Base-by-base conservation (phyloP, 2,797 vertebrate species). In the Tenualosa ilisha region DNA sequence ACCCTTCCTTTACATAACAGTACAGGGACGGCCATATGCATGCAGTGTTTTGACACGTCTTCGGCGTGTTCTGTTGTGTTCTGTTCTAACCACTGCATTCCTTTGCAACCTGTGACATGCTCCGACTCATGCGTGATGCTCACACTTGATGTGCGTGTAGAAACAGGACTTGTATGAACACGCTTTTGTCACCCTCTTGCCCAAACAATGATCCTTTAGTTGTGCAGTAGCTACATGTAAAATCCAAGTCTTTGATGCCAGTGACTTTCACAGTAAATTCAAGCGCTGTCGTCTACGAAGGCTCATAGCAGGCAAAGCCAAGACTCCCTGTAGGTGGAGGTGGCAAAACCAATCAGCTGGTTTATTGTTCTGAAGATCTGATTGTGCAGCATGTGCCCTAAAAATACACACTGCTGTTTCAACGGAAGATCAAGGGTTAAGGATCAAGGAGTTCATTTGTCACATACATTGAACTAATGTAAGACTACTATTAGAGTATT, bases 41-140 rank as follows among this genome's bases (percentile, higher is more conserved):
- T 20, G 20, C 31, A 40, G 37, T 79, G 72, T 12, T 46, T 3
- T 46, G 72, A 46, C 72, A 20, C 3, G 37, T 79, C 17, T 79
- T 40, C 17, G 61, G 46, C 6, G 20, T 49, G 59, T 79, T 61
- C 4, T 83, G 50, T 51, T 51, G 8, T 51, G 8, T 17, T 81
- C 50, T 85, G 13, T 43, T 46, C 72, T 46, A 15, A 8, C 40
- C n/a, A n/a, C 43, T 79, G 72, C 72, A 46, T 46, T 79, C 40
- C 37, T 22, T 20, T 79, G 17, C 72, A 79, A 79, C 17, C 68
- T 85, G 40, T 87, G 84, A 86, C 43, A 89, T 81, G 84, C 65
- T 40, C 82, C 17, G 6, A 7, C 37, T 79, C 37, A 46, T 43
- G 37, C 20, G 72, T 8, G 40, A 1, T 9, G 17, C 40, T 37